These are phyloP conservation scores for Agriopis aurantiaria DNA, from an alignment of 2,888 invertebrate genomes.

Conservation along the genomic window DNA sequence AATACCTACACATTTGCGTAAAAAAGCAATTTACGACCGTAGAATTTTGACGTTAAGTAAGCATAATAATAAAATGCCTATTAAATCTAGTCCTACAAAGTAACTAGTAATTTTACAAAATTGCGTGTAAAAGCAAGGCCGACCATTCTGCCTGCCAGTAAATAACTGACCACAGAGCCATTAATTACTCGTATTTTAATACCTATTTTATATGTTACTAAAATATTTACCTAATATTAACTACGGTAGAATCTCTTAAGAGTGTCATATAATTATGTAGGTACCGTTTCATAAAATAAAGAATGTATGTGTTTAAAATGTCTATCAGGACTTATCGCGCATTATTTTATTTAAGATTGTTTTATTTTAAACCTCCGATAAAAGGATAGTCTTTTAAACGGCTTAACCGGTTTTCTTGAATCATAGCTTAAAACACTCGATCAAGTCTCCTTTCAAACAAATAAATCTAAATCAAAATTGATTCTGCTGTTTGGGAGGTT, in stretches of 20 bases:
- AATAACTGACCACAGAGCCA: constrained; percentile 48
- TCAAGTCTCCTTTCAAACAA: too few relatives aligned
- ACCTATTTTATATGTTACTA: constrained; percentile 14
- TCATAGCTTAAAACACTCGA: too few relatives aligned
- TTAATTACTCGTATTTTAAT: constrained; percentile 48
- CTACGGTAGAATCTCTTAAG: constrained; percentile 1
- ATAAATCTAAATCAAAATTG: too few relatives aligned
- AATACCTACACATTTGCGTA: background rate
- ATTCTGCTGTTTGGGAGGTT: too few relatives aligned
- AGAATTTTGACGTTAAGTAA: constrained; percentile 20
- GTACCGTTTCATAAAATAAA: too few relatives aligned
- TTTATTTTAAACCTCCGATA: too few relatives aligned
- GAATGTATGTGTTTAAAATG: too few relatives aligned
- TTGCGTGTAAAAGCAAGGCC: constrained; percentile 51
- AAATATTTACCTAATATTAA: constrained; percentile 14
- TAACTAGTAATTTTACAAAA: constrained; percentile 30
- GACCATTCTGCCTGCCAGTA: constrained; percentile 44
- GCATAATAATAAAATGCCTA: constrained; percentile 17
- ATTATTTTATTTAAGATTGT: too few relatives aligned
- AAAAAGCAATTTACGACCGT: constrained; percentile 14
- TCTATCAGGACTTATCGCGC: too few relatives aligned
- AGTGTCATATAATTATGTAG: background rate
- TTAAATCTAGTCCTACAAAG: constrained; percentile 29
- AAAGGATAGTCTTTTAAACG: too few relatives aligned
- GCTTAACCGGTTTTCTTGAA: too few relatives aligned